phyloP scores from a whole-genome alignment of 1,140 invertebrate genomes.

The Ostrea denselamellosa region DNA sequence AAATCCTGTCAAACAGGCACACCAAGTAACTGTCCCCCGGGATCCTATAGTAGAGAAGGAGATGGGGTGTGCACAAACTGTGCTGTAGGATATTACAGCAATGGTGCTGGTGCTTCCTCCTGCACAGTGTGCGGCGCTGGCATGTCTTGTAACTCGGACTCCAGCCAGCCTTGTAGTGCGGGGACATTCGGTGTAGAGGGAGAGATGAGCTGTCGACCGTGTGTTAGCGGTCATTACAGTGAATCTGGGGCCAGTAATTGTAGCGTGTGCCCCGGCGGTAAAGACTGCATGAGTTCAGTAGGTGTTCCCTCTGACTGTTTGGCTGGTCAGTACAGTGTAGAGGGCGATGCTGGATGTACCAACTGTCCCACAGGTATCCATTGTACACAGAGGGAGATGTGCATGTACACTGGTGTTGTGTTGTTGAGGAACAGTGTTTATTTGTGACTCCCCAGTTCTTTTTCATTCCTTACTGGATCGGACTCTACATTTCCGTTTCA shows the following conservation, averaged over 20 bases:
- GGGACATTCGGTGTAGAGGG: constrained; percentile 60
- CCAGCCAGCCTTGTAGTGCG: constrained; percentile 53
- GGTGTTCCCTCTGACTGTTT: constrained; percentile 58
- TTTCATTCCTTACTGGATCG: no score
- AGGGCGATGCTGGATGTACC: constrained; percentile 54
- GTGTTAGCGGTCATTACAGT: constrained; percentile 57
- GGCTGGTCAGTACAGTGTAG: constrained; percentile 56
- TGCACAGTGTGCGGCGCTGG: constrained; percentile 61
- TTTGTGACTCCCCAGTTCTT: no score
- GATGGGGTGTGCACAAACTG: constrained; percentile 61
- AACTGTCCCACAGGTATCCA: constrained; percentile 61
- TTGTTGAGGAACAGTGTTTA: no score
- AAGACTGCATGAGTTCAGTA: constrained; percentile 48
- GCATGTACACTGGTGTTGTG: not conserved
- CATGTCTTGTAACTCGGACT: constrained; percentile 57
- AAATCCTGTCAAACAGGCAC: constrained; percentile 58
- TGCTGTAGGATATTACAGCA: constrained; percentile 55
- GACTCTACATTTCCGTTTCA: no score
- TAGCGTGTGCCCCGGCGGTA: constrained; percentile 62
- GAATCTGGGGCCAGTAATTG: constrained; percentile 47
- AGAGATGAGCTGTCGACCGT: constrained; percentile 44
- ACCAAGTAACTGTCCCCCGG: constrained; percentile 61
- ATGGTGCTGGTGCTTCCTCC: not conserved
- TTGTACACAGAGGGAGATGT: not conserved
- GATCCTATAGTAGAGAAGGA: constrained; percentile 59